Percentiles rank a stretch among this genome's conserved stretches.
Evolutionary conservation across 2,888 invertebrate species (phyloP).

Genomic region (Troilus luridus): DNA sequence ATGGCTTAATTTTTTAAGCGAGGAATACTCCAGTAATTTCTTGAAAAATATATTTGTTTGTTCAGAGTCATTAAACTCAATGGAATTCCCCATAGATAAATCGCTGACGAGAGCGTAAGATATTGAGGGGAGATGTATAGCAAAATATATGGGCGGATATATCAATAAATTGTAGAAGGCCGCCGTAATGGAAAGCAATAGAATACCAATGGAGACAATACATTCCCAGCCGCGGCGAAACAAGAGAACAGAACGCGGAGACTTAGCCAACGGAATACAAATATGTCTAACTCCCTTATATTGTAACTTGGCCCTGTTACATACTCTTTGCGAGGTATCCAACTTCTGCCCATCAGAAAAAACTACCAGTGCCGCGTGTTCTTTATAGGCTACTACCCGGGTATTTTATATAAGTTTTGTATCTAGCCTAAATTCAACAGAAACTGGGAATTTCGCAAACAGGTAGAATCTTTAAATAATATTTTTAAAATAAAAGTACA

Average conservation of each 20-base stretch:
- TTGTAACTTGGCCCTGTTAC: not conserved
- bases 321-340: not conserved
- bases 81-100: not conserved
- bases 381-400: not conserved
- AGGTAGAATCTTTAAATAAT: not conserved
- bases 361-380: not conserved
- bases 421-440: not conserved
- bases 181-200: not conserved
- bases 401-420: not conserved
- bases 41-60: not conserved
- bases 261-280: not conserved
- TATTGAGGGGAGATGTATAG: not conserved
- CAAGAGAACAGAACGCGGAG: not conserved
- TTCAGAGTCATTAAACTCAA: not conserved
- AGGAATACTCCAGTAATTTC: too few species aligned
- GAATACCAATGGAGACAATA: conserved; percentile 41
- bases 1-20: too few species aligned
- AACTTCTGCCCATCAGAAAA: not conserved
- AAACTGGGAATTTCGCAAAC: not conserved
- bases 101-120: not conserved
- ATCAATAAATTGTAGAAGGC: conserved; percentile 28
- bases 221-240: not conserved
- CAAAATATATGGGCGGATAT: conserved; percentile 22
- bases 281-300: not conserved
- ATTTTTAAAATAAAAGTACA: too few species aligned